These are phyloP conservation scores for Panthera uncia DNA, from an alignment of 2,113 vertebrate species.

Conservation along the genomic window DNA sequence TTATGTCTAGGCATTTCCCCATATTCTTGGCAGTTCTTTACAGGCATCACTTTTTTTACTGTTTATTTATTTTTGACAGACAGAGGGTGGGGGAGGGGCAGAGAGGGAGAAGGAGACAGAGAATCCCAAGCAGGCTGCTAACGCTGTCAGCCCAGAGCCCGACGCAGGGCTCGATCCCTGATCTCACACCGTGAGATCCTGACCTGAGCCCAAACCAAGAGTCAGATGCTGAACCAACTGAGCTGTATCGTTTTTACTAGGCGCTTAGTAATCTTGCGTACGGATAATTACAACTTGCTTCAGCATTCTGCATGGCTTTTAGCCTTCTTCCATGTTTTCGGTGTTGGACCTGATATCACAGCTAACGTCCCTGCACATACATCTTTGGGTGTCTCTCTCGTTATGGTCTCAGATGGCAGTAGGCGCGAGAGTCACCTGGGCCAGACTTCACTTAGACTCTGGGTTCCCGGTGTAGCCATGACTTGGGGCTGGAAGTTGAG, in stretches of 20 bases:
- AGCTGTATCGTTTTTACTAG: background rate
- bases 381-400: background rate
- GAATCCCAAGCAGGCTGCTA: no score
- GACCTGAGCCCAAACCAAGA: no score
- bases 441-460: background rate
- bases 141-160: no score
- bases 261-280: background rate
- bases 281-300: no score
- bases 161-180: no score
- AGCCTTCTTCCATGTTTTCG: background rate
- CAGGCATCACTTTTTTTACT: background rate
- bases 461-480: background rate
- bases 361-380: background rate
- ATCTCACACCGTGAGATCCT: no score
- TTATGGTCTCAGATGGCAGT: fast-evolving
- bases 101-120: background rate
- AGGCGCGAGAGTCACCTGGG: background rate
- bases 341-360: background rate
- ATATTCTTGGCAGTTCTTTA: background rate
- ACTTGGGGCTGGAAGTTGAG: background rate
- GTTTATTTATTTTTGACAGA: background rate
- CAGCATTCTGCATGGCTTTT: background rate
- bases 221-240: background rate
- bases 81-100: background rate
- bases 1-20: background rate